phyloP scores from a whole-genome alignment of 2,113 vertebrate species.

The Tachuris rubrigastra region DNA sequence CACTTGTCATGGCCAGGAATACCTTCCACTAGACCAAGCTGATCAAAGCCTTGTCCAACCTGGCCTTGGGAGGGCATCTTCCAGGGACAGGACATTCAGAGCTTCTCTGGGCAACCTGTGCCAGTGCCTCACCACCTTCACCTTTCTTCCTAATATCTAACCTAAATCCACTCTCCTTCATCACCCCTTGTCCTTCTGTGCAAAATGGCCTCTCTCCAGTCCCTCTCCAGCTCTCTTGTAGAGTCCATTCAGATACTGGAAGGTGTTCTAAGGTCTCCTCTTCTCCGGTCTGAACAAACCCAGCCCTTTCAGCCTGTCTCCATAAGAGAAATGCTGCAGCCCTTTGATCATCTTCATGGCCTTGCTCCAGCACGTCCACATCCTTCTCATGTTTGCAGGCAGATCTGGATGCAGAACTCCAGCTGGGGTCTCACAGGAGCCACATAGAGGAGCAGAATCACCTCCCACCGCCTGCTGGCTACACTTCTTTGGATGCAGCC shows the following conservation, averaged over 20 bases:
- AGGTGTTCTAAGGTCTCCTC: neutral
- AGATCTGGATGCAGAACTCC: neutral
- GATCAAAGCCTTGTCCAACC: neutral
- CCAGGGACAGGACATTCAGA: neutral
- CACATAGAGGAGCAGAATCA: neutral
- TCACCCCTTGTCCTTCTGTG: neutral
- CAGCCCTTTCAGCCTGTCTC: neutral
- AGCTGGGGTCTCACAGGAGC: neutral
- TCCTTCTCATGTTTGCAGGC: neutral
- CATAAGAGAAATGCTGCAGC: neutral
- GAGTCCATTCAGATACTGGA: neutral
- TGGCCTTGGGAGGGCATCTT: neutral
- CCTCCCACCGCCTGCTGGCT: no score
- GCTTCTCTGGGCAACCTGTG: neutral
- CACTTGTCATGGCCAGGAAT: neutral
- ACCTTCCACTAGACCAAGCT: neutral
- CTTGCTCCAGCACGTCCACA: neutral
- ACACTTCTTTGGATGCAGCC: neutral
- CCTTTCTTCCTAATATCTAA: neutral
- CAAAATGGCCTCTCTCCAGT: neutral
- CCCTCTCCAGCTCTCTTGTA: neutral
- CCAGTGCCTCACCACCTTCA: neutral
- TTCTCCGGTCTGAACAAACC: neutral
- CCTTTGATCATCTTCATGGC: neutral
- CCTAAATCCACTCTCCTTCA: neutral